Evolutionary conservation across 2,888 invertebrate genomes (phyloP).

Genomic region (Oscheius sp.): DNA sequence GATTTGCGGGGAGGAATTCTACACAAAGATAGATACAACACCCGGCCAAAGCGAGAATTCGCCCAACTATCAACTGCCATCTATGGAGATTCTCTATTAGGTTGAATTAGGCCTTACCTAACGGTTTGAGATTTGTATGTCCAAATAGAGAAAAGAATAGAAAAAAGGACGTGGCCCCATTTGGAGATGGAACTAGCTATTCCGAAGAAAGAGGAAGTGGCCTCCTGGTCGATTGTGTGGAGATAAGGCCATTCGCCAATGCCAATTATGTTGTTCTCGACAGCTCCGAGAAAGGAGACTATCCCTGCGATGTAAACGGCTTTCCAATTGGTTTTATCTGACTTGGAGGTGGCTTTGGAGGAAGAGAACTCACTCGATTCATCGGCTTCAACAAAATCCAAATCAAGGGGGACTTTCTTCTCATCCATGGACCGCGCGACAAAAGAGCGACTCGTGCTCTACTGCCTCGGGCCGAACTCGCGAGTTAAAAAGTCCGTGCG

Average conservation of each 20-base stretch:
- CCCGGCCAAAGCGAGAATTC: constrained; percentile 42
- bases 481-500: constrained; percentile 21
- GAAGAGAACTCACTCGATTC: neutral
- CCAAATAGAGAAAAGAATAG: constrained; percentile 51
- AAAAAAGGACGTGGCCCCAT: constrained; percentile 49
- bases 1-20: constrained; percentile 39
- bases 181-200: constrained; percentile 48
- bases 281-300: constrained; percentile 48
- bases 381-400: neutral
- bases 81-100: constrained; percentile 22
- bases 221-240: constrained; percentile 45
- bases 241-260: constrained; percentile 54
- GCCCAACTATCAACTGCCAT: constrained; percentile 39
- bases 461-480: neutral
- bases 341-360: neutral
- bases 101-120: constrained; percentile 33
- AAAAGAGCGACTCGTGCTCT: neutral
- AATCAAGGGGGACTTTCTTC: neutral
- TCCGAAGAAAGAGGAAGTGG: constrained; percentile 51
- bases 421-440: neutral
- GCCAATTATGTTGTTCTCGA: constrained; percentile 52
- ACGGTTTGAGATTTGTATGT: constrained; percentile 46
- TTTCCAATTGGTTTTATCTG: constrained; percentile 34
- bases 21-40: constrained; percentile 49
- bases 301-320: constrained; percentile 39